Evolutionary conservation across 2,888 invertebrate genomes (phyloP).

Genomic region (Drosophila kanekoi): DNA sequence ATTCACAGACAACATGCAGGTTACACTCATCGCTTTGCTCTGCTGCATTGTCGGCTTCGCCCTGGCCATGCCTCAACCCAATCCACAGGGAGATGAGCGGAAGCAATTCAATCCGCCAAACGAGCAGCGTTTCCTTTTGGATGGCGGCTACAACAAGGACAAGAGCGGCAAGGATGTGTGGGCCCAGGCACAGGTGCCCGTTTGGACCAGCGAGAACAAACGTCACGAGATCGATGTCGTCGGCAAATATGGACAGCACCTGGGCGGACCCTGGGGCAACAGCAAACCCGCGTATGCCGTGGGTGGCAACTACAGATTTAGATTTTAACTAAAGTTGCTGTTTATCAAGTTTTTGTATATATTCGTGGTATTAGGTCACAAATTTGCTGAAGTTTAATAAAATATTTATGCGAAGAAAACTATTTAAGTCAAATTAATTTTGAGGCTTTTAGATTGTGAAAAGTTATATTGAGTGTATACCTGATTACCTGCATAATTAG

Average conservation of each 20-base stretch:
- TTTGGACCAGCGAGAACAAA: conserved; percentile 76
- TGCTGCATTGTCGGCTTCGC: conserved; percentile 35
- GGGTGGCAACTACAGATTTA: conserved; percentile 58
- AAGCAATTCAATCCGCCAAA: conserved; percentile 7
- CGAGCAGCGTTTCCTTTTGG: conserved; percentile 34
- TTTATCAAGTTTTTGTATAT: not conserved
- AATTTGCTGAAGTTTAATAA: no score
- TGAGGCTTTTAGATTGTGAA: no score
- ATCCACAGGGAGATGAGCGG: conserved; percentile 2
- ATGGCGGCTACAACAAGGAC: conserved; percentile 55
- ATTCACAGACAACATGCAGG: conserved; percentile 37
- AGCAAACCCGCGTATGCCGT: conserved; percentile 57
- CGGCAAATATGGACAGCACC: conserved; percentile 75
- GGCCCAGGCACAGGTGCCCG: conserved; percentile 59
- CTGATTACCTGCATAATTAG: no score
- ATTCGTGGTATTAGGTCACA: not conserved
- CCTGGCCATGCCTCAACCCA: conserved; percentile 40
- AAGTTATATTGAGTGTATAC: no score
- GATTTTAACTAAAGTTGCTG: conserved; percentile 33
- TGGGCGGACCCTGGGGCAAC: conserved; percentile 81
- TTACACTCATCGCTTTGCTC: conserved; percentile 29
- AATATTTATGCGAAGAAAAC: no score
- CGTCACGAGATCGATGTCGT: conserved; percentile 73
- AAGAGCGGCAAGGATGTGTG: conserved; percentile 64
- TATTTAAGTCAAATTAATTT: no score